Evolutionary conservation across 2,797 vertebrate genomes (phyloP).

Genomic region (Xyrichtys novacula): DNA sequence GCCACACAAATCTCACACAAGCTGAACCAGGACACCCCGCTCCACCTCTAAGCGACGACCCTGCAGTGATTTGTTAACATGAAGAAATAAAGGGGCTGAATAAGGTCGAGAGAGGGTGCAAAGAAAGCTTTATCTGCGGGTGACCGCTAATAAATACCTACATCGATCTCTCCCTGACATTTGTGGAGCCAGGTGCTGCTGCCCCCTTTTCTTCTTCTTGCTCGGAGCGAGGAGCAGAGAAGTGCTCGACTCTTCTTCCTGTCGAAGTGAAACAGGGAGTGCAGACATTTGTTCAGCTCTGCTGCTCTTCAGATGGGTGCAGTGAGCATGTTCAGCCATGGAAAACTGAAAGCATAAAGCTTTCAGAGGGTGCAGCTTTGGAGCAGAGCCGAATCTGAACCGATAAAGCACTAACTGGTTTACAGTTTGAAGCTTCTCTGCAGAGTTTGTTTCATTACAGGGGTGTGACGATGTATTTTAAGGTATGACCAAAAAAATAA

Average conservation of each 20-base stretch:
- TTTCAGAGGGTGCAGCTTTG: conserved; percentile 6
- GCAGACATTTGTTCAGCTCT: conserved; percentile 10
- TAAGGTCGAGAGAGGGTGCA: not conserved
- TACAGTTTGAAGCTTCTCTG: not conserved
- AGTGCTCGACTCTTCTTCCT: not conserved
- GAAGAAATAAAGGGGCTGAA: not conserved
- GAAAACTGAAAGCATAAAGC: conserved; percentile 2
- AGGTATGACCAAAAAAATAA: not conserved
- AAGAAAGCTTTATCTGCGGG: conserved; percentile 8
- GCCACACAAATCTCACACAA: not conserved
- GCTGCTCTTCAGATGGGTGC: conserved; percentile 13
- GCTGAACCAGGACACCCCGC: not conserved
- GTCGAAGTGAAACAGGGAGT: conserved; percentile 1
- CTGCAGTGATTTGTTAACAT: conserved; percentile 14
- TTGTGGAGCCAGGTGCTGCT: not conserved
- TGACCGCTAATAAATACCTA: conserved; percentile 18
- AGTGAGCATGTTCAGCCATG: conserved; percentile 4
- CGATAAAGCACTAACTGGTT: conserved; percentile 7
- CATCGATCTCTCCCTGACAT: conserved; percentile 8
- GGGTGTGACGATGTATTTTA: not conserved
- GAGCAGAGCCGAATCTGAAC: not conserved
- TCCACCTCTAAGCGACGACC: not conserved
- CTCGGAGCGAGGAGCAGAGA: not conserved
- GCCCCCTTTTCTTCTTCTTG: not conserved
- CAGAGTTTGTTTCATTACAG: not conserved